A percentile compares a stretch with the other conserved stretches of the same genome.
Evolutionary conservation across 2,113 vertebrate species (phyloP).

Genomic region (Talpa occidentalis): DNA sequence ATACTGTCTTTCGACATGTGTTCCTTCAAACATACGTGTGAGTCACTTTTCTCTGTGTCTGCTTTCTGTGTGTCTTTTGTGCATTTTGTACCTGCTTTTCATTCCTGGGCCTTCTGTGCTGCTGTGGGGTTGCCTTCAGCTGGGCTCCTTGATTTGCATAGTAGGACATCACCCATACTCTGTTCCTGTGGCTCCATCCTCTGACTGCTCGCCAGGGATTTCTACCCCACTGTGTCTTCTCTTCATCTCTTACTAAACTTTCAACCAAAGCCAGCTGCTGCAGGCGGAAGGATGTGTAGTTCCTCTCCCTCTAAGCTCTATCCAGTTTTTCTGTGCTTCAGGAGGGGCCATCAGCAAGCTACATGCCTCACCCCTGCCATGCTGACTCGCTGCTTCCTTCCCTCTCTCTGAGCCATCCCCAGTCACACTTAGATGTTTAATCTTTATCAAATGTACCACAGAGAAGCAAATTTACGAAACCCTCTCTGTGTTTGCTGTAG

Average conservation of each 20-base stretch:
- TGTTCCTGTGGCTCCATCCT: not conserved
- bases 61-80: not conserved
- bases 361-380: accelerated
- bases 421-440: not conserved
- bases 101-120: not conserved
- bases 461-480: not conserved
- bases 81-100: not conserved
- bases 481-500: not conserved
- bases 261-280: not conserved
- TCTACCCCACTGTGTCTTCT: not conserved
- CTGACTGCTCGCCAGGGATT: not conserved
- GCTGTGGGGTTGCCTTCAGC: not conserved
- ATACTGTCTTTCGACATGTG: not conserved
- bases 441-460: not conserved
- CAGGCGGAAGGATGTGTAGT: not conserved
- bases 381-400: no score
- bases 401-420: accelerated
- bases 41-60: not conserved
- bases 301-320: not conserved
- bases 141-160: not conserved
- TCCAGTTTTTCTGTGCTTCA: not conserved
- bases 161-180: not conserved
- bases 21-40: not conserved
- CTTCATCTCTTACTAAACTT: not conserved
- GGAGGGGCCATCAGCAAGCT: not conserved